Evolutionary conservation across 2,113 vertebrate species (phyloP).

Genomic region (Dendropsophus ebraccatus): DNA sequence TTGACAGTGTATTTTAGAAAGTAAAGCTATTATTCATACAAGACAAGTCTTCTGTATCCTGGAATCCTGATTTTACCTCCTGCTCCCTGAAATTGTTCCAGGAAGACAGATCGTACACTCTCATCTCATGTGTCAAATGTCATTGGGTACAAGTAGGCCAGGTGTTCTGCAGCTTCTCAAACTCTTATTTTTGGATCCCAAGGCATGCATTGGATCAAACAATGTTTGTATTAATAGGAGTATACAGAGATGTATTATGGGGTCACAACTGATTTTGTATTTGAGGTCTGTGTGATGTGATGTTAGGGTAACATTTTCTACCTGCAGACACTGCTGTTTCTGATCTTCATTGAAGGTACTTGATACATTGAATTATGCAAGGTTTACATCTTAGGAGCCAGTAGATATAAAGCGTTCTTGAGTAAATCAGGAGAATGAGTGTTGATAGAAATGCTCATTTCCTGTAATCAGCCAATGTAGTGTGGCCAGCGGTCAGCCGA

Average conservation of each 20-base stretch:
- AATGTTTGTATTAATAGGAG: background rate
- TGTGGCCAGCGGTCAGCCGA: no score
- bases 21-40: background rate
- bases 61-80: background rate
- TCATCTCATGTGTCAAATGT: constrained; percentile 14
- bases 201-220: no score
- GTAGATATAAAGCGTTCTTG: no score
- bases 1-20: background rate
- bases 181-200: background rate
- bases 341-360: no score
- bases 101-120: constrained; percentile 12
- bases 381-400: no score
- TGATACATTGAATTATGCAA: no score
- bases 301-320: no score
- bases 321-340: no score
- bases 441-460: no score
- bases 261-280: background rate
- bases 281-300: no score
- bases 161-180: background rate
- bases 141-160: background rate
- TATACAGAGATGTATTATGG: background rate
- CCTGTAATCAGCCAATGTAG: no score
- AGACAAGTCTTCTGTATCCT: background rate
- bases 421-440: no score
- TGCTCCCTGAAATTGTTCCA: background rate